These are phyloP conservation scores for Cyanoderma ruficeps DNA, from an alignment of 2,113 vertebrate genomes.

Conservation along the genomic window DNA sequence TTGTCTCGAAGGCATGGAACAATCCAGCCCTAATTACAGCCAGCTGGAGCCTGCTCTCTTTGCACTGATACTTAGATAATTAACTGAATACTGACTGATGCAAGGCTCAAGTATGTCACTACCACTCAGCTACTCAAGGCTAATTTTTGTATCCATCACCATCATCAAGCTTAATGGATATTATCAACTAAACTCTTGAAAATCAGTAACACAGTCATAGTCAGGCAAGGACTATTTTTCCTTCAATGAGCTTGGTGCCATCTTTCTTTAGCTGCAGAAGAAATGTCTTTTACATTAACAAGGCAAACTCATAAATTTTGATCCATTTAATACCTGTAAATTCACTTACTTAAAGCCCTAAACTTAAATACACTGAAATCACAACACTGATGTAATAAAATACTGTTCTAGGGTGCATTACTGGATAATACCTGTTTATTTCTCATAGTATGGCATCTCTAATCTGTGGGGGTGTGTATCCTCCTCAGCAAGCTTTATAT, in stretches of 20 bases:
- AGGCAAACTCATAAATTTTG: background rate
- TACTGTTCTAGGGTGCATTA: background rate
- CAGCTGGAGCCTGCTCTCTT: slow-evolving; percentile 51
- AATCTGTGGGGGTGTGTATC: background rate
- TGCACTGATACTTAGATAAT: slow-evolving; percentile 37
- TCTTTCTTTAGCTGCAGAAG: background rate
- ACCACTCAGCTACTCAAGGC: background rate
- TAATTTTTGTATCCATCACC: background rate
- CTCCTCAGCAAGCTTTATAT: background rate
- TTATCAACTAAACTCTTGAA: background rate
- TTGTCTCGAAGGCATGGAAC: slow-evolving; percentile 49
- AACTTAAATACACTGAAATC: background rate
- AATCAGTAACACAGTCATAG: background rate
- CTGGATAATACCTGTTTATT: background rate
- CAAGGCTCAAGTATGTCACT: slow-evolving; percentile 7
- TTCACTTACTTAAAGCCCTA: background rate
- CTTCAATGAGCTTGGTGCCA: background rate
- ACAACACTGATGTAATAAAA: background rate
- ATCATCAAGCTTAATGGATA: background rate
- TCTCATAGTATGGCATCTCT: background rate
- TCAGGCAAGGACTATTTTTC: background rate
- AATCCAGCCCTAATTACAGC: slow-evolving; percentile 62
- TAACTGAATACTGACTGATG: slow-evolving; percentile 50
- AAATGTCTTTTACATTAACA: background rate
- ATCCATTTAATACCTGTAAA: background rate